Evolutionary conservation across 2,113 vertebrate species (phyloP), one percentile per base, ranked within the genome.

Genomic region (Isichthys henryi): DNA sequence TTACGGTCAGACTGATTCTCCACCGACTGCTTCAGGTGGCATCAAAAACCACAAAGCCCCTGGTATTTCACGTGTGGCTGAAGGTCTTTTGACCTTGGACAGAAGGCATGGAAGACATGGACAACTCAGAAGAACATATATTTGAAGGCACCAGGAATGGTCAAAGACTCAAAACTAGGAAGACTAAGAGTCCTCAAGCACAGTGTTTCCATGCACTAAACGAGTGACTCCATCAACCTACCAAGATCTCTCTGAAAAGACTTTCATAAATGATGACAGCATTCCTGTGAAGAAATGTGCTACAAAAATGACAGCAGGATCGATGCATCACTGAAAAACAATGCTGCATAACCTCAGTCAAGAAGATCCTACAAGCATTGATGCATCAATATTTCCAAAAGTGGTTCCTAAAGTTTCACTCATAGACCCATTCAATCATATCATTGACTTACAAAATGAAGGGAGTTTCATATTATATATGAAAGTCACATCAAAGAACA

Each of bases 401-500:
- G 85, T 17, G 50, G 13, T 56, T 87, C 6, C 50, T 53, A 31
- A 52, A 52, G 49, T 35, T 53, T 50, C 85, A 50, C 46, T 49
- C 82, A 49, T 4, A 27, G 23, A 85, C 39, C 39, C 82, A 46
- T 48, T 23, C 23, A 10, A 84, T 48, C 83, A 49, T 48, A 48
- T 27, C 83, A 48, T 86, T 86, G 7, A 86, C 21, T 86, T 48
- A n/a, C 19, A 27, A 86, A 86, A 86, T n/a, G 45, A 27, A 50
- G 31, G 50, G 17, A 53, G 48, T 87, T 87, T 87, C 50, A 53
- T 87, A 87, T 53, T 53, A 87, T 87, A 87, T 87, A 87, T 87
- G 50, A 87, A 87, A 53, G 50, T 56, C 85, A 53, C 49, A 35
- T 52, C 31, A 39, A n/a, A 87, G 50, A 56, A 35, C 49, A 3